Conservation (phyloP, 2,797 vertebrate species). For the Pteronotus mesoamericanus region DNA sequence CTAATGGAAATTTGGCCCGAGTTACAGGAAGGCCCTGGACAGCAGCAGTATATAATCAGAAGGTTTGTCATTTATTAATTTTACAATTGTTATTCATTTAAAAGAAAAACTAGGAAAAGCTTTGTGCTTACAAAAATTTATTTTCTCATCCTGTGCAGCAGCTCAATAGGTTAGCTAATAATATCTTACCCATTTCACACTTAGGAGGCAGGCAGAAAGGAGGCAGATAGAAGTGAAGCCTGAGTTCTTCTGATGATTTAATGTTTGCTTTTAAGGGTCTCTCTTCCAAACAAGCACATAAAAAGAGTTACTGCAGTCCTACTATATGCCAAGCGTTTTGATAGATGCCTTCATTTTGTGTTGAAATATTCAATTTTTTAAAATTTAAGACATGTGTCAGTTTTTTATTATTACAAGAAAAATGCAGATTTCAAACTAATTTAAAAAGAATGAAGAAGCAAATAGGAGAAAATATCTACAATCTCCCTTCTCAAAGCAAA, state of each 20-base stretch:
- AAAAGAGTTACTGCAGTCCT: neutral
- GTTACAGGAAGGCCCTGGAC: slow-evolving; percentile 34
- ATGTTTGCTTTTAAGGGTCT: neutral
- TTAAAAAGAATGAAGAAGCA: neutral
- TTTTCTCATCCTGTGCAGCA: neutral
- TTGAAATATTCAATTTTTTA: neutral
- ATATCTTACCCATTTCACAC: neutral
- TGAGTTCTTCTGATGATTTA: neutral
- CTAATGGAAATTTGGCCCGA: slow-evolving; percentile 59
- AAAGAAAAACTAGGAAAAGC: slow-evolving; percentile 22
- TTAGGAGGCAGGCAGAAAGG: neutral
- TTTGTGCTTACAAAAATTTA: neutral
- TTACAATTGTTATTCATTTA: slow-evolving; percentile 41
- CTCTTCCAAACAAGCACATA: neutral
- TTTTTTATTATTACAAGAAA: neutral
- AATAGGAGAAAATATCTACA: neutral
- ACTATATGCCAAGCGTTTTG: neutral
- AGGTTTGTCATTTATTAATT: slow-evolving; percentile 60
- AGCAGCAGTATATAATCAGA: slow-evolving; percentile 49
- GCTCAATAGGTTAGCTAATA: neutral
- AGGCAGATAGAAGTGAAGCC: neutral
- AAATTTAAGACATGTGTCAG: neutral
- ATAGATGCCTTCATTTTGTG: neutral
- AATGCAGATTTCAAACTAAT: neutral
- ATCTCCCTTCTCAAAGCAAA: neutral